phyloP scores from a whole-genome alignment of 2,888 invertebrate species.

The Synanthedon formicaeformis region DNA sequence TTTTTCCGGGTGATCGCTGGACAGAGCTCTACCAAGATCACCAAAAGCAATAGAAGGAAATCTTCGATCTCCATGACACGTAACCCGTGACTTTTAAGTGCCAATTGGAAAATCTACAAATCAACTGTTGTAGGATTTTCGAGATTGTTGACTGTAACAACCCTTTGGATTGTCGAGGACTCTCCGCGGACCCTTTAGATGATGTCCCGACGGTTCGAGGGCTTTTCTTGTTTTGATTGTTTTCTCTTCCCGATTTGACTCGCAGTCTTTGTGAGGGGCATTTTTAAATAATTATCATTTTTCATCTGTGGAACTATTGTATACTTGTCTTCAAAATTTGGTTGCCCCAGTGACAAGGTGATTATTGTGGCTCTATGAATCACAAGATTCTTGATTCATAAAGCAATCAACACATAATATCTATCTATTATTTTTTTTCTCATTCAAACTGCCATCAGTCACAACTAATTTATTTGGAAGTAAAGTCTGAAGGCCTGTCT shows the following conservation, averaged over 20 bases:
- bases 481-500: too few species aligned
- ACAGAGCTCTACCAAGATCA: too few species aligned
- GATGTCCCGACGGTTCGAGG: slow-evolving; percentile 3
- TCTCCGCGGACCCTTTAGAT: slow-evolving; percentile 21
- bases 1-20: too few species aligned
- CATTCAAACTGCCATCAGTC: too few species aligned
- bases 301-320: too few species aligned
- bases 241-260: slow-evolving; percentile 11
- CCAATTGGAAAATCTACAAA: slow-evolving; percentile 60
- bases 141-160: slow-evolving; percentile 46
- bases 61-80: neutral
- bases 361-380: too few species aligned
- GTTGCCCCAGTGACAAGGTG: too few species aligned
- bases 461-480: too few species aligned
- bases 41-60: neutral
- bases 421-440: too few species aligned
- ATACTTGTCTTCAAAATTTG: too few species aligned
- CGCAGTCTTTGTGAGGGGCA: slow-evolving; percentile 25
- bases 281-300: neutral
- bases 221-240: slow-evolving; percentile 7
- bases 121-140: slow-evolving; percentile 47
- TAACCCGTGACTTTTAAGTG: neutral
- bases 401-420: too few species aligned
- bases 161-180: slow-evolving; percentile 45
- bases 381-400: too few species aligned